Base-by-base conservation (phyloP, 2,888 invertebrate genomes). In the Ischnus inquisitorius region DNA sequence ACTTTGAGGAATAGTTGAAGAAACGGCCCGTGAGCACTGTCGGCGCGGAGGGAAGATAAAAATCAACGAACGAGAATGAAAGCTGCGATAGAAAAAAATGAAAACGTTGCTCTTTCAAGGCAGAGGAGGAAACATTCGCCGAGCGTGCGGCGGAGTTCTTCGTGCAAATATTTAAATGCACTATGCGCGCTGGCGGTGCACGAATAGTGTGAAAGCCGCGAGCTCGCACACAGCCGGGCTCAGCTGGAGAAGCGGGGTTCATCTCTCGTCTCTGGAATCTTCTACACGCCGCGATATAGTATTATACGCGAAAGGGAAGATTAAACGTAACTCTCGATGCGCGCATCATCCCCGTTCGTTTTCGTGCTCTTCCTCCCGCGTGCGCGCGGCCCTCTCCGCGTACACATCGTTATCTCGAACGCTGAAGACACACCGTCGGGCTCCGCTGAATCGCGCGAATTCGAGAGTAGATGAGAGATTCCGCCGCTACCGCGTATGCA, bases 361-460 rank as follows among this genome's bases (percentile, higher is more conserved):
- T n/a, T 65, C 76, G 51, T 22, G 25, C 76, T 67, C 68, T 74
- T 68, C 62, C 69, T 54, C 65, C 76, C 76, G 78, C 82, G 78
- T n/a, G n/a, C 82, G 82, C 34, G 8, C 34, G 74, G 51, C 41
- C 51, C 62, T 34, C 34, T 28, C 34, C 79, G 84, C 86, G 88
- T 89, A 89, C 88, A 90, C 90, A 88, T 89, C 87, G 88, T 89
- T 90, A 89, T 89, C 88, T 87, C 77, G 34, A 79, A 62, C 64
- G 79, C 64, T 77, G 79, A 68, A 81, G 75, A 85, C 79, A 87
- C 83, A 87, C 87, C 68, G 85, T 85, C 69, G 84, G 84, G 86
- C 85, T 88, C 87, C 83, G 87, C 81, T 80, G 80, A 75, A 76
- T 65, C 62, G 76, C 77, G 71, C 25, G 10, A 48, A 54, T 57